A percentile compares a stretch with the other conserved stretches of the same genome.
phyloP scores from a whole-genome alignment of 2,797 vertebrate species.

The Sebastolobus alascanus region DNA sequence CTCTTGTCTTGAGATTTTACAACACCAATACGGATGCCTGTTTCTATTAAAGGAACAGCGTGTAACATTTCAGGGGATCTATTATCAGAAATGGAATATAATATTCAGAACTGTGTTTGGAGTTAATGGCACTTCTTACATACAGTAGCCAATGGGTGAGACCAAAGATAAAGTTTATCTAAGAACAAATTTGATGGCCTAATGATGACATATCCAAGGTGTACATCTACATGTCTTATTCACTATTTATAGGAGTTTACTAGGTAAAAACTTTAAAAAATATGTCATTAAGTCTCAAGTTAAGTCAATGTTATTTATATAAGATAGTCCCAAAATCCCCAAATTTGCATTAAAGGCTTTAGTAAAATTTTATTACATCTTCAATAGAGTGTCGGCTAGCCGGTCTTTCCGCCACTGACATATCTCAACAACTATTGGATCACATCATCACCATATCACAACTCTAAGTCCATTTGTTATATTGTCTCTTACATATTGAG shows the following conservation, averaged over 20 bases:
- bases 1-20: constrained; percentile 5
- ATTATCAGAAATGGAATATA: neutral
- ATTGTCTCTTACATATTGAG: neutral
- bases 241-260: neutral
- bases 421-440: no score
- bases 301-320: neutral
- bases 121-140: no score
- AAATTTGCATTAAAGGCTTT: neutral
- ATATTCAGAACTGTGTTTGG: neutral
- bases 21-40: neutral
- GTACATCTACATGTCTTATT: neutral
- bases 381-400: neutral
- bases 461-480: neutral
- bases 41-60: neutral
- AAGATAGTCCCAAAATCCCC: neutral
- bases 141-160: no score
- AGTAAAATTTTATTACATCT: no score
- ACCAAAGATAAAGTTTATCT: no score
- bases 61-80: neutral
- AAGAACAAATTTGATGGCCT: neutral
- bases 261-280: neutral
- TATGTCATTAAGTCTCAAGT: neutral
- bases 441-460: no score
- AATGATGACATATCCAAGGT: neutral
- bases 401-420: neutral